Evolutionary conservation across 1,140 invertebrate genomes (phyloP), one percentile per base, ranked within the genome.

Genomic region (Heliconius hermathena): DNA sequence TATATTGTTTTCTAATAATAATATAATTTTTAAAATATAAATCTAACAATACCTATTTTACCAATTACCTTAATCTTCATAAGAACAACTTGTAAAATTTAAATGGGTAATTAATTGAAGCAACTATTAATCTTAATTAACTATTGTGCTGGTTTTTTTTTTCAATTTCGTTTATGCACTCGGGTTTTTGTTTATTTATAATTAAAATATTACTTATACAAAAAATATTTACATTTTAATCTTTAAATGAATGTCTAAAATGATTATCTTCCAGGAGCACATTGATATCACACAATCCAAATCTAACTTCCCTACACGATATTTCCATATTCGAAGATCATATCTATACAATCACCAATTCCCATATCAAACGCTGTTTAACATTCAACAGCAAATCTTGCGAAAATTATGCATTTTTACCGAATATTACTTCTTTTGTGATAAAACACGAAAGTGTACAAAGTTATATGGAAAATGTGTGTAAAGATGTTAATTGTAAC

Each of bases 321-420:
- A 83, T 97, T 1, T 94, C 89, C n/a, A 84, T 97, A 16, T 96
- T 95, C 85, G 96, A 97, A 86, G 95, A 97, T 83, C 88, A 95
- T 66, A 88, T 96, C 1, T 97, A 96, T 83, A 96, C 95, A 85
- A 85, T 96, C 0, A 95, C 90, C 26, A 92, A 93, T 22, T 89
- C 95, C 71, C 91, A 94, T 49, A 87, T 96, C 29, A 89, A 89
- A 52, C 95, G 95, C 71, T 97, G 96, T 83, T 88, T 93, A 11
- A 83, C 96, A 1, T 95, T 92, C 74, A 95, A 90, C 1, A 57
- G 84, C 3, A 89, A 90, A 3, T 80, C 74, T 0, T 96, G 96
- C 79, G 82, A 91, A 73, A 87, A 87, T 1, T 95, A 95, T 81
- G 91, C 91, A 26, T 80, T 94, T 29, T 86, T 93, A 1, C 88